Base-by-base conservation (phyloP, 2,888 invertebrate genomes). In the Drosophila eohydei region DNA sequence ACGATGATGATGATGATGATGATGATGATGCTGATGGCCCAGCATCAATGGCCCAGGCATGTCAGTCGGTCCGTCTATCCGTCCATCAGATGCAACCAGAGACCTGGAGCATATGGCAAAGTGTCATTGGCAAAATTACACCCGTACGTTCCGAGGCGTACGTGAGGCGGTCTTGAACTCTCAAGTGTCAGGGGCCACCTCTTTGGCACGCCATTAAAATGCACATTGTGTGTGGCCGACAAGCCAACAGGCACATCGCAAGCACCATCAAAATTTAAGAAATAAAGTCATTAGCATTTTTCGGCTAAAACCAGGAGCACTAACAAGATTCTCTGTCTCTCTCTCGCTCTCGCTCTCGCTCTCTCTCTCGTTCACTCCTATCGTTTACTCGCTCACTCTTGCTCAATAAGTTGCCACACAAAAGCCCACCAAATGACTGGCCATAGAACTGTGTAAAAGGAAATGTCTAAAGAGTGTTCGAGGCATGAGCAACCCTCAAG, bases 241-340 rank as follows among this genome's bases (percentile, higher is more conserved):
- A 26, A 52, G 69, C 41, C 36, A 16, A 3, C 64, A 65, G 62
- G 50, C 11, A 2, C 62, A 40, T 55, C 46, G 56, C 62, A 68
- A 44, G 59, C 58, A 60, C 62, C 75, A 72, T 63, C 81, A 78
- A 71, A 82, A 83, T 60, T 88, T 78, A 74, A 78, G 81, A 78
- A 71, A 88, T 83, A 83, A 84, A 84, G 84, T 89, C 89, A 84
- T 84, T 84, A 84, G 84, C 84, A 84, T 87, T 78, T 88, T 89
- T 89, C 64, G 84, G 84, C 74, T 71, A 76, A 87, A 71, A 66
- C 34, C 63, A 61, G 34, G 3, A 28, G 30, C 9, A 36, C 38
- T 12, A 26, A 40, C 9, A 16, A 26, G 7, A 26, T 9, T 34
- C 21, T 4, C 16, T 14, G 34, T 12, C 28, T 28, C 26, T 38